Evolutionary conservation across 2,888 invertebrate genomes (phyloP).

Genomic region (Oscheius sp.): DNA sequence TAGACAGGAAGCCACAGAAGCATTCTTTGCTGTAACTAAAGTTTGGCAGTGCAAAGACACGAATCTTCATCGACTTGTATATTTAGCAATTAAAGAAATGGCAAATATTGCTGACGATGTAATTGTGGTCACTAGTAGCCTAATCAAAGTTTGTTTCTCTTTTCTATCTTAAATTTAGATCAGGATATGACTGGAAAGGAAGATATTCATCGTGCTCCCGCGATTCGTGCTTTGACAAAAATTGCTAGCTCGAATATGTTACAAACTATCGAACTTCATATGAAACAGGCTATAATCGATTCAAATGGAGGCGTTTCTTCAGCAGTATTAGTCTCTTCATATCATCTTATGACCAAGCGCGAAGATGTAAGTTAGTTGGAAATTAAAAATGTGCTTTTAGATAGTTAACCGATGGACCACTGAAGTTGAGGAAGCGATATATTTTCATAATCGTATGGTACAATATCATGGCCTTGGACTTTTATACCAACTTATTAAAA

Average conservation of each 20-base stretch:
- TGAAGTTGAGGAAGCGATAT: slow-evolving; percentile 94
- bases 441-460: slow-evolving; percentile 81
- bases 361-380: slow-evolving; percentile 79
- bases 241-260: slow-evolving; percentile 82
- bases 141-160: slow-evolving; percentile 76
- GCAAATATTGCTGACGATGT: slow-evolving; percentile 95
- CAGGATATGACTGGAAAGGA: slow-evolving; percentile 76
- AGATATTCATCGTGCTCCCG: slow-evolving; percentile 90
- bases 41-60: slow-evolving; percentile 95
- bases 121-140: slow-evolving; percentile 86
- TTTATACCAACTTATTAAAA: slow-evolving; percentile 89
- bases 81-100: slow-evolving; percentile 87
- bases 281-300: slow-evolving; percentile 98
- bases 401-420: slow-evolving; percentile 96
- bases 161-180: not conserved
- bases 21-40: slow-evolving; percentile 99
- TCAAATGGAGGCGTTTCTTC: slow-evolving; percentile 92
- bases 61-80: slow-evolving; percentile 91
- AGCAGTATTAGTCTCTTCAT: slow-evolving; percentile 91
- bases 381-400: slow-evolving; percentile 20
- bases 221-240: slow-evolving; percentile 94
- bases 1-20: slow-evolving; percentile 94
- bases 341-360: slow-evolving; percentile 75
- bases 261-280: slow-evolving; percentile 94
- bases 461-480: slow-evolving; percentile 96